phyloP scores from a whole-genome alignment of 1,140 invertebrate genomes.

The Sipha flava region DNA sequence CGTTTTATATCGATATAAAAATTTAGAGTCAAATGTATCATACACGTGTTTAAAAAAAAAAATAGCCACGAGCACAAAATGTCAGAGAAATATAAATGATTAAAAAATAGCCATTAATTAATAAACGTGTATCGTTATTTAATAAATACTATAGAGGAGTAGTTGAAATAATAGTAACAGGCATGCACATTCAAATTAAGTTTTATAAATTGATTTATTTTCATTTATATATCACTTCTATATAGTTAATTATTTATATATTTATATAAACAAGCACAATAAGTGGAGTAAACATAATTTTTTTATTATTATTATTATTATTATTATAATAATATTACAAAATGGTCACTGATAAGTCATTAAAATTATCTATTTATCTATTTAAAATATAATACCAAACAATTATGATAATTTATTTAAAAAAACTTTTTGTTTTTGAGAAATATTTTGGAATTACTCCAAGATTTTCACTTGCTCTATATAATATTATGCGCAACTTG shows the following conservation, averaged over 20 bases:
- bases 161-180: background rate
- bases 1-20: background rate
- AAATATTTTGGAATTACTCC: background rate
- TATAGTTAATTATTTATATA: too few species aligned
- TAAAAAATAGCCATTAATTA: background rate
- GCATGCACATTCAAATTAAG: background rate
- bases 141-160: background rate
- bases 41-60: background rate
- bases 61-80: background rate
- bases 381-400: too few species aligned
- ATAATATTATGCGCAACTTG: background rate
- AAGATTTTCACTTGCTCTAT: background rate
- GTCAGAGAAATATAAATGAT: background rate
- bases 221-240: background rate
- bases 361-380: too few species aligned
- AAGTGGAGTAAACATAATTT: background rate
- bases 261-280: background rate
- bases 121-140: background rate
- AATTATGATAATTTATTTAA: background rate
- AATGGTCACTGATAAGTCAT: too few species aligned
- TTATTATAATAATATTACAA: background rate
- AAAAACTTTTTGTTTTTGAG: background rate
- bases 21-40: background rate
- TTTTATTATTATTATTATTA: too few species aligned
- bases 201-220: background rate